A percentile compares a stretch with the other conserved stretches of the same genome.
phyloP scores from a whole-genome alignment of 35 echinoderm and acorn worm species.

The Apostichopus californicus region DNA sequence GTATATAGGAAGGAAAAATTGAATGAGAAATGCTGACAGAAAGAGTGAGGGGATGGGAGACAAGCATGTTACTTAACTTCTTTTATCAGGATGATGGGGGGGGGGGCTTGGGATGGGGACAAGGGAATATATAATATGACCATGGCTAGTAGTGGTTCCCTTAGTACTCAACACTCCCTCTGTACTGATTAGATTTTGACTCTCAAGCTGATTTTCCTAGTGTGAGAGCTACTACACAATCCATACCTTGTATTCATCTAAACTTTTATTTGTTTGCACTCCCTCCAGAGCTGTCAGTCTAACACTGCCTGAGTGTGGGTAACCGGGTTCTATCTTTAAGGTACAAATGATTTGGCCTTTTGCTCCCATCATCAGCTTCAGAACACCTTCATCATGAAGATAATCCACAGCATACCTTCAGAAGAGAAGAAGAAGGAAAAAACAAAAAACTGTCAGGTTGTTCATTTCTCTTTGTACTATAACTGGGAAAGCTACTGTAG shows the following conservation, averaged over 20 bases:
- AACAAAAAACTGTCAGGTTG: too few relatives aligned
- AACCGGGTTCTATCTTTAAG: conserved; percentile 60
- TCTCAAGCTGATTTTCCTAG: background rate
- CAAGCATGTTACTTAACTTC: too few relatives aligned
- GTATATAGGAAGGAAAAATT: too few relatives aligned
- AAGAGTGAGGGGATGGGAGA: too few relatives aligned
- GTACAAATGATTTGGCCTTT: conserved; percentile 73
- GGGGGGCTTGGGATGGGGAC: background rate
- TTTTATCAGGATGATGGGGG: too few relatives aligned
- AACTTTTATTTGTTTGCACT: conserved; percentile 10
- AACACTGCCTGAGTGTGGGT: conserved; percentile 44
- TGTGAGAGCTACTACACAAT: background rate
- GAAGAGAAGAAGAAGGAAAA: background rate
- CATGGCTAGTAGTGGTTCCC: background rate
- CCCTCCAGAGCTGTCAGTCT: conserved; percentile 63
- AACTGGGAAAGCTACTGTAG: too few relatives aligned
- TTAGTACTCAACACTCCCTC: background rate
- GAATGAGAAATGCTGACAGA: too few relatives aligned
- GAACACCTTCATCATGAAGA: conserved; percentile 58
- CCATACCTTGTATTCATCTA: conserved; percentile 57
- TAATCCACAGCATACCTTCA: conserved; percentile 74
- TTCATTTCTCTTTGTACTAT: too few relatives aligned
- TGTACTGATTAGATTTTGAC: background rate
- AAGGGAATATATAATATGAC: background rate
- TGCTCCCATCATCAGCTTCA: conserved; percentile 61